Evolutionary conservation across 2,888 invertebrate genomes (phyloP), one percentile per base, ranked within the genome.

Genomic region (Clivina fossor): DNA sequence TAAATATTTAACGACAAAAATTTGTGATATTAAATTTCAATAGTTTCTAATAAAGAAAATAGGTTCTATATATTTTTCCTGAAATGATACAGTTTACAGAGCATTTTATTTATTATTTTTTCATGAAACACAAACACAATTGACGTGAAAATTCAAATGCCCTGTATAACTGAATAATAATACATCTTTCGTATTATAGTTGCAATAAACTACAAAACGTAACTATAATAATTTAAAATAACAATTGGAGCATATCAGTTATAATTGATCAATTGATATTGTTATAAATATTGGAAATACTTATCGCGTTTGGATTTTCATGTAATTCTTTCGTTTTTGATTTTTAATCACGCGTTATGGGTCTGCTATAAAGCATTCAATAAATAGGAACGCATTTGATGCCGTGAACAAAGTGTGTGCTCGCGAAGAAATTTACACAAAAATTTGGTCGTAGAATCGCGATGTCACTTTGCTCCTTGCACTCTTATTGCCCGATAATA

Each of bases 1-100:
- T 47, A 47, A 28, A 47, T 47, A 47, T 44, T 51, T 53, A 53
- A 53, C 53, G 53, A 53, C 24, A 51, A 44, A 55, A 55, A 47
- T 55, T 46, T 55, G 55, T 47, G 46, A 55, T 53, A 44, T 35
- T n/a, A n/a, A n/a, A n/a, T n/a, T 53, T 37, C 13, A 22, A 41
- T 43, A 32, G 32, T 51, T 51, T n/a, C n/a, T n/a, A n/a, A 28
- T 30, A 56, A 19, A 32, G 32, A 44, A 38, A 41, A 8, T 20
- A 41, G 28, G 22, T 26, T 35, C 35, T 48, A 24, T 40, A 40
- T 16, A 28, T 50, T 61, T 63, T 61, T 56, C 59, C 48, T 53
- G 47, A 51, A 53, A 58, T 55, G 59, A 58, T 61, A 61, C 66
- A 66, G 66, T 66, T 66, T 66, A 66, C 66, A 64, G 61, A 62